Percentiles rank a stretch among this genome's conserved stretches.
phyloP scores from a whole-genome alignment of 2,888 invertebrate species.

The Pachycephus smyrnensis region DNA sequence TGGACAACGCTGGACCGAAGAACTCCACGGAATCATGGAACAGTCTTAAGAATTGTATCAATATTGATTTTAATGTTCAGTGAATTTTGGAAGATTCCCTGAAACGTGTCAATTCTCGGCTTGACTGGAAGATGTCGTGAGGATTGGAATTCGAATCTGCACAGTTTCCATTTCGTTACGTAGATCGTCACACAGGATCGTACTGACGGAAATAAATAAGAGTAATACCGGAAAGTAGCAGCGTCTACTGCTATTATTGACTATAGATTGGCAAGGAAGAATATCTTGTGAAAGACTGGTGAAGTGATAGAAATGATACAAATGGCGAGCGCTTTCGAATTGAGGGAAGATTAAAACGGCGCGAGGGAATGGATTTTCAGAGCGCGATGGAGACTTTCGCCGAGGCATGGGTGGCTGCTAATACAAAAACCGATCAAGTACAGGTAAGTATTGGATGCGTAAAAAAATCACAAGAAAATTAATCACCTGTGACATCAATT shows the following conservation, averaged over 20 bases:
- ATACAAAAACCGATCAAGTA: slow-evolving; percentile 73
- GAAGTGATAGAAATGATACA: slow-evolving; percentile 14
- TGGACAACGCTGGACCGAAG: background rate
- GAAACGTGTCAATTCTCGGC: background rate
- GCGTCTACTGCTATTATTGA: background rate
- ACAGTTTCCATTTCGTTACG: background rate
- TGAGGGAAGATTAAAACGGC: slow-evolving; percentile 36
- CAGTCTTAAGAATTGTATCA: background rate
- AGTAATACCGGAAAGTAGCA: background rate
- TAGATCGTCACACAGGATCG: background rate
- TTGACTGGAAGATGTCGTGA: background rate
- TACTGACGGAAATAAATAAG: background rate
- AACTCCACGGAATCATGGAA: background rate
- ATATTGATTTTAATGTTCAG: background rate
- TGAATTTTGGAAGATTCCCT: background rate
- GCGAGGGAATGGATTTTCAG: slow-evolving; percentile 90
- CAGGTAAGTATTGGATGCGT: slow-evolving; percentile 50
- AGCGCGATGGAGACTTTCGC: slow-evolving; percentile 99
- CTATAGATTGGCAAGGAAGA: background rate
- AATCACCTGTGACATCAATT: background rate
- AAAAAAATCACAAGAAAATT: slow-evolving; percentile 19
- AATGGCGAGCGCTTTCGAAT: slow-evolving; percentile 47
- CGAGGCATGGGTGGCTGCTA: slow-evolving; percentile 96
- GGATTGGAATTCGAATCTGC: background rate
- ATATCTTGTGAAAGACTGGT: background rate